These are phyloP conservation scores for Scaptomyza flava DNA, from an alignment of 2,888 invertebrate genomes.

Conservation along the genomic window DNA sequence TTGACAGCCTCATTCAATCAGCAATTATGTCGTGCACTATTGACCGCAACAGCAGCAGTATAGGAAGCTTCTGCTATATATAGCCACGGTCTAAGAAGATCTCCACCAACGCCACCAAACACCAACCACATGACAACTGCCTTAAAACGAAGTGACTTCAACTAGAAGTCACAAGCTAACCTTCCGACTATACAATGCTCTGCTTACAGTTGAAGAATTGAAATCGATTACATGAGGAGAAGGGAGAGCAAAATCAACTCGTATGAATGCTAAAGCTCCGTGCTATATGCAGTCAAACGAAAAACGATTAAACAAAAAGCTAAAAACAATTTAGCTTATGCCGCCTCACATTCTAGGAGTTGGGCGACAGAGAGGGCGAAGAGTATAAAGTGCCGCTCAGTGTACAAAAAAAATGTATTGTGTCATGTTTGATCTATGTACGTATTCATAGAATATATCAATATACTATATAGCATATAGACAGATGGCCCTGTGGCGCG, in stretches of 20 bases:
- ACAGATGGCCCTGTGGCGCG: conserved; percentile 15
- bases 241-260: no score
- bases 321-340: conserved; percentile 76
- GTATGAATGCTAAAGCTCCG: conserved; percentile 9
- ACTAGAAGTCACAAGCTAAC: conserved; percentile 38
- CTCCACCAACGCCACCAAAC: conserved; percentile 8
- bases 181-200: not conserved
- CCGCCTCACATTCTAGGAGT: conserved; percentile 46
- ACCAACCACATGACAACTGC: conserved; percentile 37
- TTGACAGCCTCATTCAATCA: conserved; percentile 63
- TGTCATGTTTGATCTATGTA: conserved; percentile 64
- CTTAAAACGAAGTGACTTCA: conserved; percentile 44
- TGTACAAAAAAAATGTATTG: conserved; percentile 51
- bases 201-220: not conserved
- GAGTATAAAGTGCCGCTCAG: conserved; percentile 55
- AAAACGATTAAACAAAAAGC: conserved; percentile 54
- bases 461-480: conserved; percentile 7
- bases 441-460: conserved; percentile 8
- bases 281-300: conserved; percentile 33
- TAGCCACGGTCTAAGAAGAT: conserved; percentile 21
- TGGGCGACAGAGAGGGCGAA: not conserved
- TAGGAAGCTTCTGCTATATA: not conserved
- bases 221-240: not conserved
- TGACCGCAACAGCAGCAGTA: conserved; percentile 53
- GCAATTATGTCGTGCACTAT: conserved; percentile 70